Evolutionary conservation across 2,113 vertebrate genomes (phyloP).

Genomic region (Bufo bufo): DNA sequence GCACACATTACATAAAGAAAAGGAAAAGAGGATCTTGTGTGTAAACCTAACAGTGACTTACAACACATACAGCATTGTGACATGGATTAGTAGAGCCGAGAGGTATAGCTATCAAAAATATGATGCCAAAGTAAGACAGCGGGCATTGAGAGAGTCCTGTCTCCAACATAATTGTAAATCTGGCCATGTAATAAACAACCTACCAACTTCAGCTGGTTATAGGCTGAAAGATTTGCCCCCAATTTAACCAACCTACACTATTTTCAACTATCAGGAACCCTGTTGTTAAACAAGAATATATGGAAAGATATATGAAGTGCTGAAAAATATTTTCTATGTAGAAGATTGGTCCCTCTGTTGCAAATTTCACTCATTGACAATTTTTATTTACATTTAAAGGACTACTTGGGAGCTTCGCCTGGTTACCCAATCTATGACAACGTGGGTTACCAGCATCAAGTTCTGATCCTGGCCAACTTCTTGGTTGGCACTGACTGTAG

Average conservation of each 20-base stretch:
- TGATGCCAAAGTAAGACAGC: background rate
- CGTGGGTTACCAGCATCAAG: too few species aligned
- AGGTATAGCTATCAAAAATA: background rate
- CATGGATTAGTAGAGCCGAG: background rate
- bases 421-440: too few species aligned
- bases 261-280: too few species aligned
- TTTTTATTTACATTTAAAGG: too few species aligned
- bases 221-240: background rate
- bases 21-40: background rate
- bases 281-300: too few species aligned
- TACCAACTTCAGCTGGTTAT: background rate
- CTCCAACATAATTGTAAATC: background rate
- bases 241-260: background rate
- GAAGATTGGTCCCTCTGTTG: too few species aligned
- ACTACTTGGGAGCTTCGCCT: too few species aligned
- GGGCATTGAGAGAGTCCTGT: background rate
- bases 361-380: too few species aligned
- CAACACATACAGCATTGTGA: background rate
- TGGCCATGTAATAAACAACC: background rate
- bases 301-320: too few species aligned
- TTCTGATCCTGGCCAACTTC: too few species aligned
- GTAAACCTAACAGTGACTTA: background rate
- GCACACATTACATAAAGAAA: slow-evolving; percentile 3
- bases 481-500: too few species aligned
- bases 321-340: too few species aligned